Base-by-base conservation (phyloP, 2,888 invertebrate genomes). In the Steinernema hermaphroditum region DNA sequence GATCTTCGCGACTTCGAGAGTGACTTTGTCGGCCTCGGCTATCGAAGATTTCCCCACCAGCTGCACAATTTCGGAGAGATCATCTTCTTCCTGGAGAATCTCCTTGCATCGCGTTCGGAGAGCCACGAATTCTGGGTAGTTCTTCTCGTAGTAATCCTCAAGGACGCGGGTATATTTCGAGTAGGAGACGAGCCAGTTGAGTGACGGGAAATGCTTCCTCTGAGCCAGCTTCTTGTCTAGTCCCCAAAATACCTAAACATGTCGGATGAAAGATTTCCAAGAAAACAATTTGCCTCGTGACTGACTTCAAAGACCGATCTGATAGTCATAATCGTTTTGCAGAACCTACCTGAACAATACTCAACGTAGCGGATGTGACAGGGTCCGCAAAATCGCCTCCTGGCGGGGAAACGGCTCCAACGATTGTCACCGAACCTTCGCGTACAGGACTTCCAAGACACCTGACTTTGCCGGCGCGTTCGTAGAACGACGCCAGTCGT, bases 191-290 rank as follows among this genome's bases (percentile, higher is more conserved):
- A 97, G 92, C 97, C 97, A 98, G 90, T 97, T 98, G 90, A 97
- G 94, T 81, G 96, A 94, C 74, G 97, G 97, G 91, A 97, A 97
- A 90, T 97, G 97, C 88, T 97, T 97, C 83, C 97, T 91, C 90
- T 97, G 97, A 0, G 97, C 97, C 76, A 97, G 91, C 88, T 96
- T 97, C 90, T 97, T 98, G 90, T 97, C 97, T 87, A 97, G 90
- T 76, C 97, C 97, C 97, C 97, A 97, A 90, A 97, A 97, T 89
- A 97, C 97, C n/a, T n/a, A n/a, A n/a, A n/a, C n/a, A n/a, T n/a
- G n/a, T n/a, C n/a, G 16, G n/a, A n/a, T n/a, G n/a, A n/a, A n/a
- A n/a, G n/a, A n/a, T n/a, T n/a, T n/a, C n/a, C n/a, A n/a, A n/a
- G n/a, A n/a, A n/a, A n/a, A n/a, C n/a, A n/a, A n/a, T n/a, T n/a